Percentiles rank a stretch among this genome's conserved stretches.
Evolutionary conservation across 2,113 vertebrate species (phyloP).

Genomic region (Cygnus atratus): DNA sequence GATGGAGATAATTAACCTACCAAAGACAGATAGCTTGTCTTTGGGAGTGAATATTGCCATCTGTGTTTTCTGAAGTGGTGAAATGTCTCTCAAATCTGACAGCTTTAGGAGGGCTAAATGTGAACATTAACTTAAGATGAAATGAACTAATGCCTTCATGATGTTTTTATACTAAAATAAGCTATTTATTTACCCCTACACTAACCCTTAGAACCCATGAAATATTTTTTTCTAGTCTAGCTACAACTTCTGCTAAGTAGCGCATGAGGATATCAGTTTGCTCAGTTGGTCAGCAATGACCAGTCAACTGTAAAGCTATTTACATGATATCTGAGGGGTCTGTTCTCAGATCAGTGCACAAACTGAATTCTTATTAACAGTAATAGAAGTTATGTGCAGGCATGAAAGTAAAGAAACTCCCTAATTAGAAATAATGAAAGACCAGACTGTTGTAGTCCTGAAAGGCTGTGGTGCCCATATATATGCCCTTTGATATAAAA

Average conservation of each 20-base stretch:
- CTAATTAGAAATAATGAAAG: constrained; percentile 34
- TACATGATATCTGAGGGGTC: neutral
- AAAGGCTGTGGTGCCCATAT: neutral
- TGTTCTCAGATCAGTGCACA: constrained; percentile 38
- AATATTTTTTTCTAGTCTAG: neutral
- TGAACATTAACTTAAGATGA: neutral
- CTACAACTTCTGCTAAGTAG: neutral
- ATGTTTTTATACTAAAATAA: neutral
- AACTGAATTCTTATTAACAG: constrained; percentile 33
- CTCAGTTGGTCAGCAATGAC: neutral
- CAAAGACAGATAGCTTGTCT: neutral
- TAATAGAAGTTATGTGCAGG: neutral
- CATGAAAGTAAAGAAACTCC: constrained; percentile 24
- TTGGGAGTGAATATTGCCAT: neutral
- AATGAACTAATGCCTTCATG: neutral
- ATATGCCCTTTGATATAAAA: neutral
- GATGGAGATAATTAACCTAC: neutral
- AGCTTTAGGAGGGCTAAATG: neutral
- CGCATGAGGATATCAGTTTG: neutral
- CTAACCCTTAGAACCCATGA: neutral
- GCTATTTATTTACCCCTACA: neutral
- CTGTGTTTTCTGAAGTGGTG: fast-evolving
- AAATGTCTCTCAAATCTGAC: fast-evolving
- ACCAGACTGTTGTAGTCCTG: neutral
- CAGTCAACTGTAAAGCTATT: constrained; percentile 29